Evolutionary conservation across 2,888 invertebrate genomes (phyloP).

Genomic region (Dolomedes plantarius): DNA sequence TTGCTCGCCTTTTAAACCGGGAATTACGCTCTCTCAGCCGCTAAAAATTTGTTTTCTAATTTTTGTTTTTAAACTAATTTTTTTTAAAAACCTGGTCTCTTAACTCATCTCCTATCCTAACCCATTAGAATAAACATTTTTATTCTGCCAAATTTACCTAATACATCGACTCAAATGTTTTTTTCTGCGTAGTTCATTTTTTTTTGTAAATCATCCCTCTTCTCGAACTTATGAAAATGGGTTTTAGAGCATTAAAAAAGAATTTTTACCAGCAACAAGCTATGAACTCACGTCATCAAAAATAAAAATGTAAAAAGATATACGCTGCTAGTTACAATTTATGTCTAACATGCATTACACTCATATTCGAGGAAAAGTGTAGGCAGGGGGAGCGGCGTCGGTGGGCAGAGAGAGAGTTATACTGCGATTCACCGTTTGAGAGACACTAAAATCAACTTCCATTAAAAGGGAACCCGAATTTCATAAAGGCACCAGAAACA

Average conservation of each 20-base stretch:
- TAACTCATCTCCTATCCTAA: too few species aligned
- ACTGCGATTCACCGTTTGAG: constrained; percentile 14
- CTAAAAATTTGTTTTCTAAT: too few species aligned
- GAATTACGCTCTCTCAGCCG: too few species aligned
- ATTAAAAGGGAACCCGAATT: constrained; percentile 59
- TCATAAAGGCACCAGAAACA: constrained; percentile 52
- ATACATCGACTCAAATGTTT: not conserved
- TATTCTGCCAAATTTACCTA: constrained; percentile 3
- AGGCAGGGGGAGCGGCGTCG: not conserved
- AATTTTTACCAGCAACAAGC: not conserved
- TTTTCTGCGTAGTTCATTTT: not conserved
- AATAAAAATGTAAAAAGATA: not conserved
- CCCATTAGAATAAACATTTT: not conserved
- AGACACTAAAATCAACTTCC: constrained; percentile 62
- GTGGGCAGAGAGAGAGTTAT: not conserved
- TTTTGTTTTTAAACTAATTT: too few species aligned
- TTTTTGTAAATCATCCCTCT: not conserved
- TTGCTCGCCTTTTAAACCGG: too few species aligned
- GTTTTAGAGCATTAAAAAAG: not conserved
- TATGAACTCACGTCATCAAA: not conserved
- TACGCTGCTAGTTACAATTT: not conserved
- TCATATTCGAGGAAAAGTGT: not conserved
- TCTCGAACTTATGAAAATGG: not conserved
- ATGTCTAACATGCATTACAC: not conserved
- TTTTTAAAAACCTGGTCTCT: too few species aligned